These are phyloP conservation scores for Nomada fabriciana DNA, from an alignment of 2,888 invertebrate species.

Conservation along the genomic window DNA sequence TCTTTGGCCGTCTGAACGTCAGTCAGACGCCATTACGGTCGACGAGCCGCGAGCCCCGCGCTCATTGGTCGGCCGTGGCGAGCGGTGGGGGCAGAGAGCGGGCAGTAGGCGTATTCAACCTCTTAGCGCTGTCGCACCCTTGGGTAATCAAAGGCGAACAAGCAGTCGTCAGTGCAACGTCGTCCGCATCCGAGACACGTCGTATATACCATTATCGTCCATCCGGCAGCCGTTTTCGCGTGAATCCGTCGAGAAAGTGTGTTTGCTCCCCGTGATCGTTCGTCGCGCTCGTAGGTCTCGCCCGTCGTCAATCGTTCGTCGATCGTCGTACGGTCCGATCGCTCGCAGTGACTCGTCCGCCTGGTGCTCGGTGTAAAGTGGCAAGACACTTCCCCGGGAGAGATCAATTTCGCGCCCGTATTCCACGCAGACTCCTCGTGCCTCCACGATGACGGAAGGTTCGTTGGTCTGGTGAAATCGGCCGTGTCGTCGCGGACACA, in stretches of 20 bases:
- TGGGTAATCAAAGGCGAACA: conserved; percentile 62
- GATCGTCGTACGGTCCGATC: too few relatives aligned
- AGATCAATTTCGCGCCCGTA: too few relatives aligned
- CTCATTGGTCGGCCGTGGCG: conserved; percentile 29
- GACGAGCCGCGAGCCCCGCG: conserved; percentile 32
- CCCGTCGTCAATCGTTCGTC: background rate
- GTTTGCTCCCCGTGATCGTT: too few relatives aligned
- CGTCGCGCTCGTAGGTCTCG: too few relatives aligned
- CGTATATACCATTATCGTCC: background rate
- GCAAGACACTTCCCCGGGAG: too few relatives aligned
- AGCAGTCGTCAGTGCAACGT: conserved; percentile 73
- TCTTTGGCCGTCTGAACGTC: conserved; percentile 16
- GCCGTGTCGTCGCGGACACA: background rate
- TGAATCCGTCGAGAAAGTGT: background rate
- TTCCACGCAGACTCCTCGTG: too few relatives aligned
- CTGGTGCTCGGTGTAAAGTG: too few relatives aligned
- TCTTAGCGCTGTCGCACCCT: conserved; percentile 51
- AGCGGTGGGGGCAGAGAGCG: conserved; percentile 36
- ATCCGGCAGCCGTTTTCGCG: background rate
- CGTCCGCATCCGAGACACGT: conserved; percentile 31
- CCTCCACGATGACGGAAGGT: conserved; percentile 3
- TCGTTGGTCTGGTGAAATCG: background rate
- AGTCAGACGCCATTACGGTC: conserved; percentile 57
- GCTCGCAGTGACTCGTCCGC: too few relatives aligned
- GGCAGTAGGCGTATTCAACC: conserved; percentile 69